These are phyloP conservation scores for Halichoerus grypus DNA, from an alignment of 2,113 vertebrate genomes.

Conservation along the genomic window DNA sequence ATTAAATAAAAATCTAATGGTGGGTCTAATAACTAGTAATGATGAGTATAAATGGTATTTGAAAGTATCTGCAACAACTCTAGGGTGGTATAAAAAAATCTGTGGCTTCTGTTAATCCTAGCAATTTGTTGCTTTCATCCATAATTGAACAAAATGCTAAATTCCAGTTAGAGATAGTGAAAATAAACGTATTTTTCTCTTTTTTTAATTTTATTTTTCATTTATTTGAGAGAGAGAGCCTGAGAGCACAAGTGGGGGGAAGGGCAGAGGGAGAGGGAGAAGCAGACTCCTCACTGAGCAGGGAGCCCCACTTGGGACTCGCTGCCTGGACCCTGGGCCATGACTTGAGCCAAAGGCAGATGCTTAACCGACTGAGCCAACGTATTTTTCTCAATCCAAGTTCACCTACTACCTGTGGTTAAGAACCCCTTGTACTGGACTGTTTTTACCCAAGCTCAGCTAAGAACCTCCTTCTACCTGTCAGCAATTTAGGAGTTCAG, in stretches of 20 bases:
- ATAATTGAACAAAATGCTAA: conserved; percentile 42
- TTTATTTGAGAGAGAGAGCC: too few species aligned
- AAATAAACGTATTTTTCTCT: background rate
- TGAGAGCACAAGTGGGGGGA: too few species aligned
- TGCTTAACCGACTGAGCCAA: background rate
- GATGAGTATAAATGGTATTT: background rate
- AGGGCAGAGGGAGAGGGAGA: too few species aligned
- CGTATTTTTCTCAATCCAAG: background rate
- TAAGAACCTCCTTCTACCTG: background rate
- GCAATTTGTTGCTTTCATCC: background rate
- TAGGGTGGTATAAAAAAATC: background rate
- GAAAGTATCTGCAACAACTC: background rate
- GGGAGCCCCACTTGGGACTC: too few species aligned
- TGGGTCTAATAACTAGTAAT: background rate
- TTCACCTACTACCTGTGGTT: background rate
- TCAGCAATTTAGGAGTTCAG: background rate
- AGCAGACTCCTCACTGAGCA: too few species aligned
- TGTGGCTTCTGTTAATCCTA: background rate
- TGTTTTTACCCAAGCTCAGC: conserved; percentile 15
- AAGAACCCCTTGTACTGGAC: background rate
- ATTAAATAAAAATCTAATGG: background rate
- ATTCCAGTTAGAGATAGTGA: background rate
- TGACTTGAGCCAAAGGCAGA: too few species aligned
- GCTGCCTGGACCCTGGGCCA: too few species aligned
- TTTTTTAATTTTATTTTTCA: too few species aligned